phyloP scores from a whole-genome alignment of 2,797 vertebrate species.

The Ctenosaura bakeri region DNA sequence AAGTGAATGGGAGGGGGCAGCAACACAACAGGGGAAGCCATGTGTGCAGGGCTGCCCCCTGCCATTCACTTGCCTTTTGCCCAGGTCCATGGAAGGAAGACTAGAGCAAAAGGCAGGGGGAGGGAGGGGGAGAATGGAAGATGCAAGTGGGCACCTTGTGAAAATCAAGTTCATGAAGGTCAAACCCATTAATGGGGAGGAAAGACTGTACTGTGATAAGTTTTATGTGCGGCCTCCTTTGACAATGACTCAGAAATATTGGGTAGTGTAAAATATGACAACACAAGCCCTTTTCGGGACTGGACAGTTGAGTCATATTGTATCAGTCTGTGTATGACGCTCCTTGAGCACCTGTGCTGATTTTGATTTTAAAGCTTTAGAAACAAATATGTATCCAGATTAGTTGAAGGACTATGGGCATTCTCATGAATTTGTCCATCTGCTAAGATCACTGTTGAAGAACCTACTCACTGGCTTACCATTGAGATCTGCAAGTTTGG shows the following conservation, averaged over 20 bases:
- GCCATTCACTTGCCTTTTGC: too few species aligned
- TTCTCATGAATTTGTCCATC: neutral
- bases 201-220: neutral
- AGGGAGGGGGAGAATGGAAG: too few species aligned
- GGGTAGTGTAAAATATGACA: neutral
- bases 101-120: too few species aligned
- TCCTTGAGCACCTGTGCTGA: neutral
- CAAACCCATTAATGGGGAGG: too few species aligned
- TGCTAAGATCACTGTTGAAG: neutral
- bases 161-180: too few species aligned
- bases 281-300: neutral
- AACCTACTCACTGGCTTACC: neutral
- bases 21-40: too few species aligned
- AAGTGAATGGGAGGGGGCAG: too few species aligned
- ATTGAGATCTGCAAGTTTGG: neutral
- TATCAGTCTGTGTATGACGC: neutral
- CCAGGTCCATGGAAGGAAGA: too few species aligned
- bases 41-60: too few species aligned
- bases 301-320: neutral
- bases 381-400: neutral
- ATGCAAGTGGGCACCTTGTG: too few species aligned
- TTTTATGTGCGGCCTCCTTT: neutral
- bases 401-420: neutral
- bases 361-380: neutral
- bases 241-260: neutral